Percentiles rank a stretch among this genome's conserved stretches.
Conservation (phyloP, 2,113 vertebrate species). For the Lagopus leucura region DNA sequence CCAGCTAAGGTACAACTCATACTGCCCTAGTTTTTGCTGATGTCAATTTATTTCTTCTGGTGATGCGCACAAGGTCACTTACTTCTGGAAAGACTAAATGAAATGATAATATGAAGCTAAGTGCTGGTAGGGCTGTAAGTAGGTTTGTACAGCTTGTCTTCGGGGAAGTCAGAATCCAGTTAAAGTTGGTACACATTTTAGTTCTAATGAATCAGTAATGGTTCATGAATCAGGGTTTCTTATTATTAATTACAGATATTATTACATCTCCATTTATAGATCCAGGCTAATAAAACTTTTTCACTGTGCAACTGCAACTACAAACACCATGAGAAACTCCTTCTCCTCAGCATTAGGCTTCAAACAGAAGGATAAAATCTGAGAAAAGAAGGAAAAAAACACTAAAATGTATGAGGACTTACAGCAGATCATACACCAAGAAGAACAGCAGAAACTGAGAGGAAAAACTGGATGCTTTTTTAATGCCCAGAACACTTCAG, state of each 20-base stretch:
- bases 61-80: neutral
- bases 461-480: neutral
- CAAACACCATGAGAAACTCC: neutral
- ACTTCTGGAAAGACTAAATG: constrained; percentile 25
- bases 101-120: neutral
- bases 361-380: neutral
- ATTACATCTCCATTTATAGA: neutral
- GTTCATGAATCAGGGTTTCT: neutral
- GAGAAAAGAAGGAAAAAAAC: neutral
- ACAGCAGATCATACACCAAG: neutral
- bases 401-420: neutral
- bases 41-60: constrained; percentile 24
- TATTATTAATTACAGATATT: constrained; percentile 39
- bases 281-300: neutral
- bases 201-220: neutral
- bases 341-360: neutral
- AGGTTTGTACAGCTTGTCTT: neutral
- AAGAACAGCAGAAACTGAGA: neutral
- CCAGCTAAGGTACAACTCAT: neutral
- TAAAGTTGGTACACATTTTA: neutral
- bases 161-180: neutral
- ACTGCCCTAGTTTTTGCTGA: constrained; percentile 28
- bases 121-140: neutral
- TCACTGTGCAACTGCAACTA: neutral
- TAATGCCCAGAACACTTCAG: accelerated